Conservation (phyloP, 2,113 vertebrate genomes). For the Chelonoidis abingdonii region DNA sequence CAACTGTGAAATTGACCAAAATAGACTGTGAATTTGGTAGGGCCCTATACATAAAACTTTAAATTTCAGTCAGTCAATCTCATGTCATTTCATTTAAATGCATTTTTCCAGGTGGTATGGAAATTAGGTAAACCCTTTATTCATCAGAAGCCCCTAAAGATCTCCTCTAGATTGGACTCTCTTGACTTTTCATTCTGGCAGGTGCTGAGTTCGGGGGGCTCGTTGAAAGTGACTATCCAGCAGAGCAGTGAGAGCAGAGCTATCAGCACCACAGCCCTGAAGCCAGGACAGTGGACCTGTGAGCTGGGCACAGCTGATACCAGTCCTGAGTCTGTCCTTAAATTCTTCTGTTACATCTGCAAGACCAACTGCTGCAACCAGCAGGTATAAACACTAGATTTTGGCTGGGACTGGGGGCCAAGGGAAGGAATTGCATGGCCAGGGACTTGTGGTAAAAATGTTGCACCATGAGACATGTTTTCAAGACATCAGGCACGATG, state of each 20-base stretch:
- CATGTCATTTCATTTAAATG: no score
- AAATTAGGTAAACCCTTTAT: neutral
- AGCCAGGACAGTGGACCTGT: slow-evolving; percentile 55
- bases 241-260: slow-evolving; percentile 91
- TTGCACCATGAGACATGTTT: neutral
- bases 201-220: slow-evolving; percentile 85
- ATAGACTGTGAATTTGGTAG: no score
- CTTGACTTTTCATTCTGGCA: slow-evolving; percentile 37
- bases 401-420: neutral
- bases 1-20: no score
- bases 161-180: neutral
- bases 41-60: neutral
- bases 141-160: neutral
- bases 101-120: neutral
- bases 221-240: slow-evolving; percentile 96
- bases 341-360: slow-evolving; percentile 97
- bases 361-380: slow-evolving; percentile 91
- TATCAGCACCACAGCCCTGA: slow-evolving; percentile 84
- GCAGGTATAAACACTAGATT: slow-evolving; percentile 81
- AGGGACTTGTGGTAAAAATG: neutral
- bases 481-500: neutral
- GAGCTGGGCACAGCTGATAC: slow-evolving; percentile 52
- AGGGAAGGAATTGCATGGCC: neutral
- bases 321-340: slow-evolving; percentile 75
- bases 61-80: no score